Conservation (phyloP, 2,888 invertebrate species). For the Diachrysia chrysitis region DNA sequence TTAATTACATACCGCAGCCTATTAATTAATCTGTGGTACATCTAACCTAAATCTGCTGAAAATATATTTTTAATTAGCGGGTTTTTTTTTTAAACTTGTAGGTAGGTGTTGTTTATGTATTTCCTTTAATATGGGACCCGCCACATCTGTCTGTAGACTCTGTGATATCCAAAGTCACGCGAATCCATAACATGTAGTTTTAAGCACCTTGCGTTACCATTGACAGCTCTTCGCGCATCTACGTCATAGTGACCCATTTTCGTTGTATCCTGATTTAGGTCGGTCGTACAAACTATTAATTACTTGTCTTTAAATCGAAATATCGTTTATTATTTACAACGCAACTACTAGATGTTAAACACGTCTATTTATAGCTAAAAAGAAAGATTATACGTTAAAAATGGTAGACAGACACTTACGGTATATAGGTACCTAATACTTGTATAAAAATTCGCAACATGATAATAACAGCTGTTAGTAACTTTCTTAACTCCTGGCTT, state of each 20-base stretch:
- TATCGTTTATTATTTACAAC: neutral
- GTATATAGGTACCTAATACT: too few species aligned
- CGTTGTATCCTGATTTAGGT: constrained; percentile 29
- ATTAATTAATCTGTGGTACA: too few species aligned
- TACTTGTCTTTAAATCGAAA: neutral
- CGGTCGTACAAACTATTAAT: neutral
- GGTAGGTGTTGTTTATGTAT: neutral
- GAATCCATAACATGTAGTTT: constrained; percentile 19
- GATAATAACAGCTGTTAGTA: too few species aligned
- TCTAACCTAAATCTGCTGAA: too few species aligned
- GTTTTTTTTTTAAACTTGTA: neutral
- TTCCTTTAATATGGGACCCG: constrained; percentile 19
- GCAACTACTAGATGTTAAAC: neutral
- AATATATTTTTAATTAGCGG: too few species aligned
- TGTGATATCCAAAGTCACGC: constrained; percentile 22
- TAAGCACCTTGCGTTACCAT: constrained; percentile 19
- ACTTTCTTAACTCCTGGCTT: too few species aligned
- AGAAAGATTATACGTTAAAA: too few species aligned
- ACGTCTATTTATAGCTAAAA: too few species aligned
- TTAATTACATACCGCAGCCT: too few species aligned
- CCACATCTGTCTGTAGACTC: constrained; percentile 1
- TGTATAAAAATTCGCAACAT: too few species aligned
- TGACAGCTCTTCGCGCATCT: constrained; percentile 25
- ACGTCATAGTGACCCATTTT: constrained; percentile 42
- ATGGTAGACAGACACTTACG: too few species aligned